Conservation (phyloP, 2,797 vertebrate genomes). For the Brachyrhaphis roseni region DNA sequence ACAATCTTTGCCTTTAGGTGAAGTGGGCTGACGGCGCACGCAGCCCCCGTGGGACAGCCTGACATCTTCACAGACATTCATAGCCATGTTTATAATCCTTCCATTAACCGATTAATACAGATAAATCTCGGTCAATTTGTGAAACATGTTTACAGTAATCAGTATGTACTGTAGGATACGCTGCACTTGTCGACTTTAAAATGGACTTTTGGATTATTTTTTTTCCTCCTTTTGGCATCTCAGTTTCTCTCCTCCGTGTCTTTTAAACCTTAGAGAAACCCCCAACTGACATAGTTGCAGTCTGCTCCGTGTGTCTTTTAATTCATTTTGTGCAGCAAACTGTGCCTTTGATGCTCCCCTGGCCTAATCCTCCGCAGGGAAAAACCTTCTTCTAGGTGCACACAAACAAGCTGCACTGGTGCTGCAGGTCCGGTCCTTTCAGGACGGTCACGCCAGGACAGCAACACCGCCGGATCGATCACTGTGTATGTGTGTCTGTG, state of each 20-base stretch:
- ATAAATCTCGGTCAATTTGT: neutral
- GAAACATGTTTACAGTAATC: neutral
- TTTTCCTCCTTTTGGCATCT: conserved; percentile 7
- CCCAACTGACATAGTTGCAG: conserved; percentile 47
- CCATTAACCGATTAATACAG: conserved; percentile 11
- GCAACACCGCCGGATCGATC: conserved; percentile 61
- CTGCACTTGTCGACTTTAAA: conserved; percentile 12
- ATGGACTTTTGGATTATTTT: conserved; percentile 8
- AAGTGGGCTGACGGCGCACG: neutral
- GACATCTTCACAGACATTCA: conserved; percentile 7
- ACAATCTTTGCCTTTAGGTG: neutral
- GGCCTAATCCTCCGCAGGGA: conserved; percentile 65
- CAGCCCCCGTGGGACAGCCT: neutral
- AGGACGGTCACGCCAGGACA: conserved; percentile 65
- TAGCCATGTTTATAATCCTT: conserved; percentile 1
- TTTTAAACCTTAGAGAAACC: conserved; percentile 44
- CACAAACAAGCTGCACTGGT: conserved; percentile 50
- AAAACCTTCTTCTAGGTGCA: conserved; percentile 42
- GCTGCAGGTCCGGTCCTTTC: conserved; percentile 46
- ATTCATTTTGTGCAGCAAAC: conserved; percentile 67
- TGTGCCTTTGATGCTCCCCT: conserved; percentile 67
- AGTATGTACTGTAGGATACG: neutral
- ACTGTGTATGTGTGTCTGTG: conserved; percentile 36
- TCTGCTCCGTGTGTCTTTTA: conserved; percentile 49
- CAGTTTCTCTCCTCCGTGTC: conserved; percentile 25